Conservation (phyloP, 2,113 vertebrate genomes). For the Marcusenius ussheri region DNA sequence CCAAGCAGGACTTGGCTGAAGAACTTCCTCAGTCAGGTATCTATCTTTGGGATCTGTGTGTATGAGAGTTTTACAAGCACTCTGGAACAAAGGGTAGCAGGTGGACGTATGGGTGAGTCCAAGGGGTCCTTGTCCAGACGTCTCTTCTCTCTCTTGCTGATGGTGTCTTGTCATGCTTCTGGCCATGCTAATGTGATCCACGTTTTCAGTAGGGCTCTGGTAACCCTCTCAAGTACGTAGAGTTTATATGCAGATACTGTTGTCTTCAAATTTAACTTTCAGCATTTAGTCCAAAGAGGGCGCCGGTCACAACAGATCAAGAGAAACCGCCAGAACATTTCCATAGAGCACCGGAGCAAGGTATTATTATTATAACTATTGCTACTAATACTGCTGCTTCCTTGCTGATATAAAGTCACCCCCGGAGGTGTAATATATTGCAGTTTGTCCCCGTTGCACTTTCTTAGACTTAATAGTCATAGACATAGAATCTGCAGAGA, state of each 20-base stretch:
- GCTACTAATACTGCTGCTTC: background rate
- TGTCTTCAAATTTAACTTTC: slow-evolving; percentile 15
- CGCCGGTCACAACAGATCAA: background rate
- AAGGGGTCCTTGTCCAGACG: background rate
- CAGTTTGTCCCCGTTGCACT: background rate
- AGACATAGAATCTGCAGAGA: background rate
- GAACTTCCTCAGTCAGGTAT: slow-evolving; percentile 45
- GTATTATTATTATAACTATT: background rate
- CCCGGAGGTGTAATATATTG: background rate
- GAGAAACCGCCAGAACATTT: slow-evolving; percentile 30
- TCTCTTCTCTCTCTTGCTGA: background rate
- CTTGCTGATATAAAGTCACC: background rate
- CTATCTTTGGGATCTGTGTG: background rate
- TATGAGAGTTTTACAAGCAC: background rate
- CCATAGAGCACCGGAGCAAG: slow-evolving; percentile 38
- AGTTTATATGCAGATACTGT: background rate
- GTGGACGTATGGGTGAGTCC: background rate
- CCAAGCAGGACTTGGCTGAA: slow-evolving; percentile 41
- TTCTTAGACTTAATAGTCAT: background rate
- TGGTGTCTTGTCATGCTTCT: background rate
- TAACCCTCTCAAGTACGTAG: background rate
- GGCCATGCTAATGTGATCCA: background rate
- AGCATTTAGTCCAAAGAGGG: slow-evolving; percentile 41
- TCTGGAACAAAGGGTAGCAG: background rate
- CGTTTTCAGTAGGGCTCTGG: background rate